Evolutionary conservation across 2,888 invertebrate genomes (phyloP).

Genomic region (Drosophila basisetae): DNA sequence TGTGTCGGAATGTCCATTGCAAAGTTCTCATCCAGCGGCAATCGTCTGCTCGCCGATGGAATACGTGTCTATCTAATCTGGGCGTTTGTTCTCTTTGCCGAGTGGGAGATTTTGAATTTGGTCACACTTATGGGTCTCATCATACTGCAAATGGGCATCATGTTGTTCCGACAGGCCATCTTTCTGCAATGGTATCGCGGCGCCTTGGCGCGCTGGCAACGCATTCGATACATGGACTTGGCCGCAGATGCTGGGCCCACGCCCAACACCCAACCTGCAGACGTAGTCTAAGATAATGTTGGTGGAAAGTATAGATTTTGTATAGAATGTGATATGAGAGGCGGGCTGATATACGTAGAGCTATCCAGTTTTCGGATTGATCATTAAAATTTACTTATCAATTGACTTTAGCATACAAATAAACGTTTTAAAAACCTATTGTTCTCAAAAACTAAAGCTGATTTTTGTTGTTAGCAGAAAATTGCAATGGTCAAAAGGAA

Average conservation of each 20-base stretch:
- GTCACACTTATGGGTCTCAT: conserved; percentile 91
- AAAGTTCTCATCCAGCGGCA: conserved; percentile 96
- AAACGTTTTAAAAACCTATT: conserved; percentile 22
- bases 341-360: conserved; percentile 41
- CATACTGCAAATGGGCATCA: conserved; percentile 92
- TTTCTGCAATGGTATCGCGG: conserved; percentile 78
- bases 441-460: background rate
- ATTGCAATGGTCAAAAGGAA: background rate
- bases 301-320: conserved; percentile 2
- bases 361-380: conserved; percentile 39
- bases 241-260: conserved; percentile 51
- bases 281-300: conserved; percentile 65
- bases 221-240: conserved; percentile 76
- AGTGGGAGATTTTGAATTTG: conserved; percentile 93
- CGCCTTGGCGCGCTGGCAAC: conserved; percentile 67
- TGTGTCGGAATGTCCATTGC: conserved; percentile 96
- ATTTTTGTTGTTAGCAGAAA: background rate
- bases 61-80: conserved; percentile 96
- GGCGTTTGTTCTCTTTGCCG: conserved; percentile 90
- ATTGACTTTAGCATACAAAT: conserved; percentile 34
- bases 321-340: conserved; percentile 68
- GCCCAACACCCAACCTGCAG: conserved; percentile 79
- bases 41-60: conserved; percentile 95
- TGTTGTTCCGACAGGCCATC: conserved; percentile 91
- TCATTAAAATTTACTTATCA: conserved; percentile 42